Evolutionary conservation across 2,797 vertebrate species (phyloP).

Genomic region (Melanotaenia nigrans): DNA sequence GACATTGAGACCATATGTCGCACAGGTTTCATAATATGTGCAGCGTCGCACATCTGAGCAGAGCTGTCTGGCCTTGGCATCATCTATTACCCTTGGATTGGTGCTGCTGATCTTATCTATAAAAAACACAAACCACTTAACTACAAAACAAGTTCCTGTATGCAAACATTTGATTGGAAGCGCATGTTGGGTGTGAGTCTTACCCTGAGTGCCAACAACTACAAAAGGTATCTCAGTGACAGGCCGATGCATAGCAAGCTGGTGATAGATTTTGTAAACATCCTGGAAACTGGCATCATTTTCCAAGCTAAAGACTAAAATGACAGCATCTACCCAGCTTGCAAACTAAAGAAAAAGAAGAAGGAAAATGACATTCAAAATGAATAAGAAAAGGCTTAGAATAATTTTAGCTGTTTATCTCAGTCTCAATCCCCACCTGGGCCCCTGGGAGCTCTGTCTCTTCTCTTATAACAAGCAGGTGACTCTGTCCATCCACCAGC

Average conservation of each 20-base stretch:
- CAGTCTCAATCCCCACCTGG: constrained; percentile 80
- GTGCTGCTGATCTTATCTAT: constrained; percentile 93
- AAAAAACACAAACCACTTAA: constrained; percentile 9
- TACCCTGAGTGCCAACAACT: constrained; percentile 94
- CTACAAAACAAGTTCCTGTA: not conserved
- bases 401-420: not conserved
- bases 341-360: constrained; percentile 82
- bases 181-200: constrained; percentile 35
- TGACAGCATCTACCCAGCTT: constrained; percentile 91
- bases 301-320: constrained; percentile 96
- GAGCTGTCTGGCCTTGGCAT: constrained; percentile 84
- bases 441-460: constrained; percentile 88
- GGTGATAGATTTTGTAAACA: constrained; percentile 87
- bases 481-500: constrained; percentile 91
- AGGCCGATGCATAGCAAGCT: constrained; percentile 84
- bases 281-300: constrained; percentile 94
- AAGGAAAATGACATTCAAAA: constrained; percentile 4
- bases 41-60: constrained; percentile 87
- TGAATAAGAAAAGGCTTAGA: not conserved
- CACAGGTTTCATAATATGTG: constrained; percentile 94
- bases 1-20: constrained; percentile 94
- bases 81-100: constrained; percentile 89
- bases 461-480: constrained; percentile 92
- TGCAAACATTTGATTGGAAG: not conserved
- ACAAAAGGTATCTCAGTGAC: constrained; percentile 87